Base-by-base conservation (phyloP, 2,888 invertebrate species). In the Synanthedon vespiformis region DNA sequence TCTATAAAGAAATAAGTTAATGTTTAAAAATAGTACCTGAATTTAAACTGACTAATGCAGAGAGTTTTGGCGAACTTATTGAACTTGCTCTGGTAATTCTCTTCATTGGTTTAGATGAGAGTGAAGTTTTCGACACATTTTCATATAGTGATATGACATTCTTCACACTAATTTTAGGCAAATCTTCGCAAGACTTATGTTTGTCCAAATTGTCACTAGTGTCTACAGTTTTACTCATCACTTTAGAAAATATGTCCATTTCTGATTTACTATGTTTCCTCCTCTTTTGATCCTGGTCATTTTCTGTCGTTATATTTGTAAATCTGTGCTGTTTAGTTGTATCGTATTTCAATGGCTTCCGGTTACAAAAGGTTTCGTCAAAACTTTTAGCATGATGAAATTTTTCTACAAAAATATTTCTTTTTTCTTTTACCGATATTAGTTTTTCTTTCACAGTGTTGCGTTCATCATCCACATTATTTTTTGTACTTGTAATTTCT, bases 221-320 rank as follows among this genome's bases (percentile, higher is more conserved):
- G 8, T 40, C 13, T 12, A 16, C 57, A 12, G 61, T 51, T 53
- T 67, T 67, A 51, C 57, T 63, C 52, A 70, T 59, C n/a, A 68
- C 58, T 70, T 82, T 87, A 53, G 69, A 85, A 52, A 86, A 87
- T 60, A 87, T 81, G 54, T 87, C 87, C 85, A 82, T 84, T 70
- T 87, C 87, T 18, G 87, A 87, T 65, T 78, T 86, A 58, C 87
- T 87, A 40, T 62, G 61, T 51, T 63, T 67, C 51, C 62, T 56
- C 48, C 62, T 55, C 8, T 63, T 55, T 14, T 57, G 57, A 53
- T 53, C 63, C 18, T 61, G 64, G 49, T 63, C 66, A 4, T 61
- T 58, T 50, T 68, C 62, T 56, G 61, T 63, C 48, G 59, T 55
- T 51, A 59, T 69, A 49, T 60, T 63, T 6, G 65, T 61, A 44